These are phyloP conservation scores for Triops longicaudatus DNA, from an alignment of 1,140 invertebrate species.

Conservation along the genomic window DNA sequence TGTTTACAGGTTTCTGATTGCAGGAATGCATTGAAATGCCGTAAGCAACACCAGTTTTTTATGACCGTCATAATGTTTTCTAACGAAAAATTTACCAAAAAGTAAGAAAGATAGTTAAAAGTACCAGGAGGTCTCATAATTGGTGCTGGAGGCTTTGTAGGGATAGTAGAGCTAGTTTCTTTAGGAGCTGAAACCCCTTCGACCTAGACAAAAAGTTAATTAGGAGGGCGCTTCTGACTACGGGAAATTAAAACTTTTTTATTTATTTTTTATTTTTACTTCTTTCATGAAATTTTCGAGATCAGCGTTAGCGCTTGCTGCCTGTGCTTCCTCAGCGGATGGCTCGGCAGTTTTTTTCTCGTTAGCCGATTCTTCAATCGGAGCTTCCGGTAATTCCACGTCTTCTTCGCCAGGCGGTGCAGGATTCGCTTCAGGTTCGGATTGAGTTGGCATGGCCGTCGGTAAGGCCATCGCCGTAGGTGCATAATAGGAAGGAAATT, in stretches of 20 bases:
- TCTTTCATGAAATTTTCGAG: slow-evolving; percentile 88
- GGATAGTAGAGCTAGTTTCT: slow-evolving; percentile 25
- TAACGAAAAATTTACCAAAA: too few relatives aligned
- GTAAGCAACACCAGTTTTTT: too few relatives aligned
- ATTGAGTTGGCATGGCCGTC: not conserved
- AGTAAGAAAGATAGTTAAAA: not conserved
- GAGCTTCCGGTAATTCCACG: slow-evolving; percentile 4
- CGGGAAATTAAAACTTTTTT: slow-evolving; percentile 32
- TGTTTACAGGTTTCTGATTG: too few relatives aligned
- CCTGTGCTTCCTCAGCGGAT: slow-evolving; percentile 67
- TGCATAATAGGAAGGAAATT: slow-evolving; percentile 12
- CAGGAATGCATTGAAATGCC: too few relatives aligned
- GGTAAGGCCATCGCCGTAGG: not conserved
- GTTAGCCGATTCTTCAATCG: too few relatives aligned
- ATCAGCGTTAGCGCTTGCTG: slow-evolving; percentile 75
- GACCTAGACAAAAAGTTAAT: not conserved
- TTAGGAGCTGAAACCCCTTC: not conserved
- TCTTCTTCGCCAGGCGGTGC: slow-evolving; percentile 13
- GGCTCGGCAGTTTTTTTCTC: slow-evolving; percentile 46
- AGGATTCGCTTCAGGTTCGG: slow-evolving; percentile 16
- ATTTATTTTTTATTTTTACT: slow-evolving; percentile 50
- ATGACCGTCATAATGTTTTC: too few relatives aligned
- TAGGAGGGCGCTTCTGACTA: not conserved
- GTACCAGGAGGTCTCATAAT: slow-evolving; percentile 34
- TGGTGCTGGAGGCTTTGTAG: slow-evolving; percentile 36